Percentiles rank a stretch among this genome's conserved stretches.
Conservation (phyloP, 2,888 invertebrate genomes). For the Horisme vitalbata region DNA sequence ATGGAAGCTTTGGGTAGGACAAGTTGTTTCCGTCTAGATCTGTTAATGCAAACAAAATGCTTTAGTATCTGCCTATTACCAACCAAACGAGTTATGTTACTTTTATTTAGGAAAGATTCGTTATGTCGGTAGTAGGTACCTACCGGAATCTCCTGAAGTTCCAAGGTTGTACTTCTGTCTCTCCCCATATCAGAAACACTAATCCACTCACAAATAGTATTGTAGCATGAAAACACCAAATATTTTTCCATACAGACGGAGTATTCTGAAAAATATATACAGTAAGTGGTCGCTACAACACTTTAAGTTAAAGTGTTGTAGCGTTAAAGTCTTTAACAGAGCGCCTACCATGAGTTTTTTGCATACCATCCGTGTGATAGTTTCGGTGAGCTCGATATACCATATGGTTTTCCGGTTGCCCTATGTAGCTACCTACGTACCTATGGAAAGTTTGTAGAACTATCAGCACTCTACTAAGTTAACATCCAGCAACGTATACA, state of each 20-base stretch:
- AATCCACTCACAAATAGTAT: slow-evolving; percentile 61
- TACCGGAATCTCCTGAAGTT: slow-evolving; percentile 45
- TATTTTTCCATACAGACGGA: slow-evolving; percentile 62
- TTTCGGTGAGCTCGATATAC: too few relatives aligned
- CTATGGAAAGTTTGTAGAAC: too few relatives aligned
- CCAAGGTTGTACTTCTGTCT: slow-evolving; percentile 66
- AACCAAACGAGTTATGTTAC: too few relatives aligned
- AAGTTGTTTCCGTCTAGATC: slow-evolving; percentile 42
- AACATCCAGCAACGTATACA: too few relatives aligned
- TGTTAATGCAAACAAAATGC: slow-evolving; percentile 33
- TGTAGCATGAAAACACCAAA: slow-evolving; percentile 72
- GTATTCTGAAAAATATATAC: slow-evolving; percentile 60
- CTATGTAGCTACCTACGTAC: too few relatives aligned
- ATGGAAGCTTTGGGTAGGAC: slow-evolving; percentile 48
- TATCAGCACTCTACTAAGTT: too few relatives aligned
- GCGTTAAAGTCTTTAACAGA: too few relatives aligned
- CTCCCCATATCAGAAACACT: slow-evolving; percentile 67
- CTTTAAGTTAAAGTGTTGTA: too few relatives aligned
- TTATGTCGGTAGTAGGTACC: neutral
- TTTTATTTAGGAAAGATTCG: too few relatives aligned
- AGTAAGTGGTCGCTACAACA: neutral
- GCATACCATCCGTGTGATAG: too few relatives aligned
- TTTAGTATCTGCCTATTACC: neutral
- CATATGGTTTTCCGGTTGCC: too few relatives aligned
- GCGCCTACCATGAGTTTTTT: too few relatives aligned